Conservation (phyloP, 2,888 invertebrate genomes). For the Antitype chi region DNA sequence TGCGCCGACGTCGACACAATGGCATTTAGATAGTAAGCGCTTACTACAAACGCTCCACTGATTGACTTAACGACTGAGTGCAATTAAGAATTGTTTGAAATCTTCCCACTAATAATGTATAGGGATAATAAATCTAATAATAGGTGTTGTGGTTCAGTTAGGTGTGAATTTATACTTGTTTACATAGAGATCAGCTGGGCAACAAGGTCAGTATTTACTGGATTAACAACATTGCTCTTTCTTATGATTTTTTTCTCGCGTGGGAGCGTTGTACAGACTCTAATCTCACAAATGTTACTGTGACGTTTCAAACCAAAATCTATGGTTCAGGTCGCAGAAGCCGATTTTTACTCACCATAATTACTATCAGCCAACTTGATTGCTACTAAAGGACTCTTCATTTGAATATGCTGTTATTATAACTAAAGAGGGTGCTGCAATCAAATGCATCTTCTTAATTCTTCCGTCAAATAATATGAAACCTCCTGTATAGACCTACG, state of each 20-base stretch:
- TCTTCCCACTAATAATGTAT: constrained; percentile 21
- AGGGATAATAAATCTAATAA: constrained; percentile 43
- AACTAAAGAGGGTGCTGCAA: background rate
- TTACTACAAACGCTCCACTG: constrained; percentile 42
- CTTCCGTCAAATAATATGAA: too few relatives aligned
- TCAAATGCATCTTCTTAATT: background rate
- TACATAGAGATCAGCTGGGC: constrained; percentile 24
- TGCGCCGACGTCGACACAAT: constrained; percentile 45
- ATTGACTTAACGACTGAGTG: constrained; percentile 56
- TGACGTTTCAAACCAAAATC: background rate
- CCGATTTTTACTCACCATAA: too few relatives aligned
- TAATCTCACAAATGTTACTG: background rate
- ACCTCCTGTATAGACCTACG: too few relatives aligned
- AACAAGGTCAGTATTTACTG: constrained; percentile 12
- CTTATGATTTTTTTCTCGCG: background rate
- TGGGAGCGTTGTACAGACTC: background rate
- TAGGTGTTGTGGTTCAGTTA: constrained; percentile 3
- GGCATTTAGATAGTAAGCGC: constrained; percentile 33
- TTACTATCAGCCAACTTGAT: background rate
- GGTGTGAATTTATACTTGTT: constrained; percentile 33
- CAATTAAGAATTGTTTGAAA: constrained; percentile 61
- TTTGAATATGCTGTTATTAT: too few relatives aligned
- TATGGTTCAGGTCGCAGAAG: background rate
- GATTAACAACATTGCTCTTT: constrained; percentile 10
- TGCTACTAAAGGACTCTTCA: background rate